Percentiles rank a stretch among this genome's conserved stretches.
These are phyloP conservation scores for Pholis gunnellus DNA, from an alignment of 2,113 vertebrate genomes.

Conservation along the genomic window DNA sequence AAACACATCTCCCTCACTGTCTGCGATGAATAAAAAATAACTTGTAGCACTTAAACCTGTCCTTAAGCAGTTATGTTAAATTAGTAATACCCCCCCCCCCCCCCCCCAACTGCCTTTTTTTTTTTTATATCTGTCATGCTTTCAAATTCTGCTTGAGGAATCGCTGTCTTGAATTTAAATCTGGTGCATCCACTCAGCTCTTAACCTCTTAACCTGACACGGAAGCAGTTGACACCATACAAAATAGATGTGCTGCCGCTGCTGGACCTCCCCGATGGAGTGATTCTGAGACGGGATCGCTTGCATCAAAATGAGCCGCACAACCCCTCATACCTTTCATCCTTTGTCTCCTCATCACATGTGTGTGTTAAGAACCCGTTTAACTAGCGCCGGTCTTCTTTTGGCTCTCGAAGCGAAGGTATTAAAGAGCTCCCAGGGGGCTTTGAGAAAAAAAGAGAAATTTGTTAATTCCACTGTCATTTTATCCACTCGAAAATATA, in stretches of 20 bases:
- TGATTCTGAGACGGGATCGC: not conserved
- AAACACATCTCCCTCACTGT: slow-evolving; percentile 27
- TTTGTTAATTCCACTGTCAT: slow-evolving; percentile 33
- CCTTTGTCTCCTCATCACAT: not conserved
- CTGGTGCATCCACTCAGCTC: not conserved
- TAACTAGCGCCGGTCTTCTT: slow-evolving; percentile 18
- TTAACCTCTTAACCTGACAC: slow-evolving; percentile 29
- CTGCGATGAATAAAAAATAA: slow-evolving; percentile 53
- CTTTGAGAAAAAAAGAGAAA: slow-evolving; percentile 30
- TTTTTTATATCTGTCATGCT: slow-evolving; percentile 23
- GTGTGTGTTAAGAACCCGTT: slow-evolving; percentile 29
- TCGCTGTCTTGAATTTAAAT: slow-evolving; percentile 15
- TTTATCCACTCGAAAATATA: slow-evolving; percentile 49
- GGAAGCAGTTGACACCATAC: not conserved
- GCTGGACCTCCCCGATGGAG: not conserved
- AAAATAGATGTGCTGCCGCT: slow-evolving; percentile 12
- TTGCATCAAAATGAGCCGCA: not conserved
- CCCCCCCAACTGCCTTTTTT: not conserved
- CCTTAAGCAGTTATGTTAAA: slow-evolving; percentile 54
- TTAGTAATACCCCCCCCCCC: slow-evolving; percentile 17
- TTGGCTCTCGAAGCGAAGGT: slow-evolving; percentile 4
- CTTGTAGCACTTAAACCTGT: slow-evolving; percentile 51
- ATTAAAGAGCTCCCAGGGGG: not conserved
- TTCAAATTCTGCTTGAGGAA: slow-evolving; percentile 20
- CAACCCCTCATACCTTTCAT: not conserved